Percentiles rank a stretch among this genome's conserved stretches.
Conservation (phyloP, 2,797 vertebrate genomes). For the Pangasius mekongensis region DNA sequence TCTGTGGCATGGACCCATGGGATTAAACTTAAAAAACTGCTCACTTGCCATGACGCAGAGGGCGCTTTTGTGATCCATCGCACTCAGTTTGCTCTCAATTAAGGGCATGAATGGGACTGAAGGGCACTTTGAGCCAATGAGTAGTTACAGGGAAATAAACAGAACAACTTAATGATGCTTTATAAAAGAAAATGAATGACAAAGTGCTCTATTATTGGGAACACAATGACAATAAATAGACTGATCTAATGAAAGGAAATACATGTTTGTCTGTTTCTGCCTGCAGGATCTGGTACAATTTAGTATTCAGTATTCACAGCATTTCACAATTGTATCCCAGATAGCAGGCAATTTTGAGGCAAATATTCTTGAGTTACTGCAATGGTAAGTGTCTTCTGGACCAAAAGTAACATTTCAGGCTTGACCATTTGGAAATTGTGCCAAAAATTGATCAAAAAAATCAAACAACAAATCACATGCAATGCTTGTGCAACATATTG, state of each 20-base stretch:
- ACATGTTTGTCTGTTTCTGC: not conserved
- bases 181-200: conserved; percentile 5
- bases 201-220: not conserved
- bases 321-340: not conserved
- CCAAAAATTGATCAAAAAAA: not conserved
- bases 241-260: conserved; percentile 6
- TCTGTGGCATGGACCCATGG: conserved; percentile 35
- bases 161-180: conserved; percentile 8
- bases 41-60: conserved; percentile 20
- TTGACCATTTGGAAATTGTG: not conserved
- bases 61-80: conserved; percentile 6
- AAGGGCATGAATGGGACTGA: conserved; percentile 29
- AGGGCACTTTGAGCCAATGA: conserved; percentile 37
- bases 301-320: not conserved
- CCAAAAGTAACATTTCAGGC: not conserved
- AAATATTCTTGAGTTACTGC: not conserved
- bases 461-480: not conserved
- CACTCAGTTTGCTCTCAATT: conserved; percentile 34
- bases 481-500: not conserved
- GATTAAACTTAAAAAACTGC: conserved; percentile 32
- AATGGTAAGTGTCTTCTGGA: not conserved
- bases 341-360: not conserved
- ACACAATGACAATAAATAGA: conserved; percentile 1
- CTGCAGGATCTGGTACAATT: not conserved
- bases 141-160: conserved; percentile 30